phyloP scores from a whole-genome alignment of 2,797 vertebrate genomes.

The Hydrophis major region DNA sequence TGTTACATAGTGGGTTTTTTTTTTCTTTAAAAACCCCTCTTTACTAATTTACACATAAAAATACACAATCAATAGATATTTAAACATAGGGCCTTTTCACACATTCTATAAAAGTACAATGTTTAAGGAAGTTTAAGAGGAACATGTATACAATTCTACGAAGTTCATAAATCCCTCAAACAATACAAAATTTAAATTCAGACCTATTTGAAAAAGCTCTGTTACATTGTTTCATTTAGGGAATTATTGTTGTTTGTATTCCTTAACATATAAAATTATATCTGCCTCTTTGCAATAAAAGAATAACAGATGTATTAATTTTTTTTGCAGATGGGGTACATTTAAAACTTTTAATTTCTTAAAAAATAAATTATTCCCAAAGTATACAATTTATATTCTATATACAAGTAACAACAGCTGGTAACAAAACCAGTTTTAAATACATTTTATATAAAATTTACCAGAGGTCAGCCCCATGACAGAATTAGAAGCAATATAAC shows the following conservation, averaged over 20 bases:
- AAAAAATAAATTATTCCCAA: conserved; percentile 91
- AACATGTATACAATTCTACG: conserved; percentile 89
- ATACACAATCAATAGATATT: conserved; percentile 74
- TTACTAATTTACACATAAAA: conserved; percentile 75
- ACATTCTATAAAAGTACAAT: conserved; percentile 89
- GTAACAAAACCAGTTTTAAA: conserved; percentile 89
- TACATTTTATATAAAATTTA: conserved; percentile 81
- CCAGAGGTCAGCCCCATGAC: conserved; percentile 76
- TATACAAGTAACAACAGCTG: conserved; percentile 81
- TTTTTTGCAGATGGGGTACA: conserved; percentile 59
- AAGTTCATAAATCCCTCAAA: conserved; percentile 86
- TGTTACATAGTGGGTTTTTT: neutral
- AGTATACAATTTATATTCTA: conserved; percentile 86
- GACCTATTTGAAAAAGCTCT: conserved; percentile 87
- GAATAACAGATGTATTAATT: conserved; percentile 49
- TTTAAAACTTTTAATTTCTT: conserved; percentile 75
- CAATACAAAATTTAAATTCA: conserved; percentile 84
- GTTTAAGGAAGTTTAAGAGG: conserved; percentile 91
- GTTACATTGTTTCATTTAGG: conserved; percentile 79
- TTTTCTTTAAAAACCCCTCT: conserved; percentile 75
- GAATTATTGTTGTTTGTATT: conserved; percentile 69
- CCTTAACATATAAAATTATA: conserved; percentile 72
- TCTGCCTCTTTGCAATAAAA: conserved; percentile 64
- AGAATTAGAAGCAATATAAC: conserved; percentile 74
- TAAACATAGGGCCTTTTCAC: conserved; percentile 80